Base-by-base conservation (phyloP, 2,113 vertebrate species). In the Megaceryle torquata region DNA sequence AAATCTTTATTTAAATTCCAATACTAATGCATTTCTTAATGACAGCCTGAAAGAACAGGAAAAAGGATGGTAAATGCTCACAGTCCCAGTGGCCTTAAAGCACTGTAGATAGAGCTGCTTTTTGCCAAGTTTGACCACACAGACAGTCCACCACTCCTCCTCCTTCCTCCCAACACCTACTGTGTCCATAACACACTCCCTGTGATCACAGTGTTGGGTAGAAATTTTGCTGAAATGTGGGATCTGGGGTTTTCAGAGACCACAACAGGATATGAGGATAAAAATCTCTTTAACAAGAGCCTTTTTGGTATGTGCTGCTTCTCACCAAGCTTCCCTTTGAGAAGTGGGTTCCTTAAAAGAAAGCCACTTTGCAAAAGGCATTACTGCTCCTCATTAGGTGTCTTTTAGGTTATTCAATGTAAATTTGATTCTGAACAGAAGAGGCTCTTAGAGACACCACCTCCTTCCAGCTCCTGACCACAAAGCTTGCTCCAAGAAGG, bases 391-490 rank as follows among this genome's bases (percentile, higher is more conserved):
- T 87, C 65, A 54, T 86, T 74, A 81, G 69, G 33, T 8, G 57
- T 46, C 64, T 65, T 78, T n/a, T 29, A 46, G 25, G 70, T 69
- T 56, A 97, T 97, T 97, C 93, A 95, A 95, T 96, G 94, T 31
- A 95, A 95, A 95, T 95, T 44, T 65, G 65, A 64, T 78, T 20
- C 39, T 50, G 77, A 84, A 76, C 43, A 78, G 53, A 53, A 84
- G 57, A 76, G 18, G 43, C 54, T 86, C 63, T 63, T 59, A 41
- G 25, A 68, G 65, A 56, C 44, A 31, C 3, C 67, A 37, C 31
- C 67, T 87, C 72, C 57, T 72, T 44, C 68, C 64, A 83, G 39
- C 8, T 39, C 22, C 56, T 76, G 53, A 33, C 37, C 83, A 59
- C 83, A 93, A 92, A 89, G 70, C 28, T 69, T 63, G 74, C 93